These are phyloP conservation scores for Loriculus beryllinus DNA, from an alignment of 2,797 vertebrate genomes.

Conservation along the genomic window DNA sequence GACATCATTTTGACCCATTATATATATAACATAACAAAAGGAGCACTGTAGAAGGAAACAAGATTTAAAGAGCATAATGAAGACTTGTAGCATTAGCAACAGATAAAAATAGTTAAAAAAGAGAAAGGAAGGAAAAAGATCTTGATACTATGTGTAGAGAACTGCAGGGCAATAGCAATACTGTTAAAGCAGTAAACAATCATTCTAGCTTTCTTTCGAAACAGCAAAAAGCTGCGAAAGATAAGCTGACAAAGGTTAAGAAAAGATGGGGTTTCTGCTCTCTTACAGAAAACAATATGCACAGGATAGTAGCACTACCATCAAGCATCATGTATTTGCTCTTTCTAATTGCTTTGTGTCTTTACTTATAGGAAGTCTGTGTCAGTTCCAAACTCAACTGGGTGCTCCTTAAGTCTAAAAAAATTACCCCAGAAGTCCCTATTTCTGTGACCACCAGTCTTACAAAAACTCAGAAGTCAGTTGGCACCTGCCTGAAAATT, in stretches of 20 bases:
- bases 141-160: neutral
- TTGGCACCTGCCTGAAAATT: neutral
- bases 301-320: neutral
- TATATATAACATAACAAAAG: slow-evolving; percentile 48
- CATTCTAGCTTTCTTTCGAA: neutral
- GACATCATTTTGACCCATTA: slow-evolving; percentile 5
- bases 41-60: slow-evolving; percentile 22
- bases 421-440: neutral
- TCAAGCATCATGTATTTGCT: neutral
- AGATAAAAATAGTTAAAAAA: slow-evolving; percentile 22
- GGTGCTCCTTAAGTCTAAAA: neutral
- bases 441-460: neutral
- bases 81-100: neutral
- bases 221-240: neutral
- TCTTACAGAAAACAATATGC: neutral
- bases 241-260: neutral
- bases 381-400: neutral
- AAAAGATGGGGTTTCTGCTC: neutral
- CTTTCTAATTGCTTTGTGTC: neutral
- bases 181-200: neutral
- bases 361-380: neutral
- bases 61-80: neutral
- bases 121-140: neutral
- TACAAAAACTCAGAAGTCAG: neutral
- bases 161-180: neutral